phyloP scores from a whole-genome alignment of 2,888 invertebrate genomes.

The Trachelus iudaicus region DNA sequence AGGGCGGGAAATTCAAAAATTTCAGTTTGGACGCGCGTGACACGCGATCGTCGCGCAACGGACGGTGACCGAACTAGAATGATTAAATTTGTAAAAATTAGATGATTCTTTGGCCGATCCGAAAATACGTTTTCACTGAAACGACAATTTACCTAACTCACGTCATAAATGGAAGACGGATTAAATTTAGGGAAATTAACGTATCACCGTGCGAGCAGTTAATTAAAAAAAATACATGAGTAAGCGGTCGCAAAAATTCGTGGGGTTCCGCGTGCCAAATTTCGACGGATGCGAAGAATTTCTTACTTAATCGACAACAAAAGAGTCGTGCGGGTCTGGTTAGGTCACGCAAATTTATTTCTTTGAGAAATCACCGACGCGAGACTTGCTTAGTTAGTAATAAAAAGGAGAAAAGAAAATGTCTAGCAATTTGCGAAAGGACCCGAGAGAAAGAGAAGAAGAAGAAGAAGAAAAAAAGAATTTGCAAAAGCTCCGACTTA shows the following conservation, averaged over 20 bases:
- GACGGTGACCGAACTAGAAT: background rate
- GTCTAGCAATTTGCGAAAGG: background rate
- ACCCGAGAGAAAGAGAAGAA: background rate
- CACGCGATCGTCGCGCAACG: background rate
- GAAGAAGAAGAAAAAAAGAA: background rate
- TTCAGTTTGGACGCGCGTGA: background rate
- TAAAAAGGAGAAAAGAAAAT: background rate
- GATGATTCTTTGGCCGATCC: background rate
- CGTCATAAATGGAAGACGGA: slow-evolving; percentile 19
- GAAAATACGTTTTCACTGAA: background rate
- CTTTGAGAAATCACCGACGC: background rate
- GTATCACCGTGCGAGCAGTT: slow-evolving; percentile 24
- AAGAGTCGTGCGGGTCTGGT: background rate
- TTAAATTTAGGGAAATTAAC: slow-evolving; percentile 41
- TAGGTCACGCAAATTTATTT: background rate
- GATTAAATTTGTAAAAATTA: background rate
- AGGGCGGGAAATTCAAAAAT: no score
- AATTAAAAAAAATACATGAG: background rate
- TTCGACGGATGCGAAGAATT: background rate
- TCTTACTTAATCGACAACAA: background rate
- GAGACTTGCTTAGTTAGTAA: background rate
- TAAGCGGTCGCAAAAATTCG: background rate
- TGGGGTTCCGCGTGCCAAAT: background rate
- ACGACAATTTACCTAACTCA: slow-evolving; percentile 13
- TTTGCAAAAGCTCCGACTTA: background rate